Percentiles rank a stretch among this genome's conserved stretches.
Evolutionary conservation across 2,888 invertebrate species (phyloP).

Genomic region (Tetrapedia diversipes): DNA sequence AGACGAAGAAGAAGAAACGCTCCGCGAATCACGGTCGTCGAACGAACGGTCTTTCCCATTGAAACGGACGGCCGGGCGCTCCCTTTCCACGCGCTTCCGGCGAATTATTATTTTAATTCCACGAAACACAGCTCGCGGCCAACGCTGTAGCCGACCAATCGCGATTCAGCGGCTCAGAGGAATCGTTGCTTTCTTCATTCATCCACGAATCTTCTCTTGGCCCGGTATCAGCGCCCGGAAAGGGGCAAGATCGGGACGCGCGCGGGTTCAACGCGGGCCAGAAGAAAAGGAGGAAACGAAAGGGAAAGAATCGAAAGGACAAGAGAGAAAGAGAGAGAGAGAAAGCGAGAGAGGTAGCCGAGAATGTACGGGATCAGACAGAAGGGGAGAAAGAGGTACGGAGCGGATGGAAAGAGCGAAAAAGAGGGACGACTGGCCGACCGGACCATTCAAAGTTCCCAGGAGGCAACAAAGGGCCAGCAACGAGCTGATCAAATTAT

Average conservation of each 20-base stretch:
- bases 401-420: constrained; percentile 75
- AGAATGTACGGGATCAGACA: constrained; percentile 30
- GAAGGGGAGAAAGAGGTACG: constrained; percentile 53
- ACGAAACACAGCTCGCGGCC: constrained; percentile 33
- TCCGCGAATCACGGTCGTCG: constrained; percentile 1
- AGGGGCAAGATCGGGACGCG: constrained; percentile 48
- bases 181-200: constrained; percentile 69
- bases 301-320: constrained; percentile 70
- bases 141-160: background rate
- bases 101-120: constrained; percentile 50
- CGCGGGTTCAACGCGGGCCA: constrained; percentile 37
- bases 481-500: constrained; percentile 83
- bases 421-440: constrained; percentile 78
- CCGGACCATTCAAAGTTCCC: constrained; percentile 82
- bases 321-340: no score
- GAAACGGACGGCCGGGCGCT: background rate
- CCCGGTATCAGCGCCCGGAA: constrained; percentile 63
- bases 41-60: constrained; percentile 28
- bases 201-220: constrained; percentile 65
- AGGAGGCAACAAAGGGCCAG: constrained; percentile 83
- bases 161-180: constrained; percentile 18
- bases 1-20: background rate
- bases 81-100: constrained; percentile 12
- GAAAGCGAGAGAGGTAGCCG: no score
- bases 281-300: constrained; percentile 51